Conservation (phyloP, 2,113 vertebrate genomes). For the Rutilus rutilus region DNA sequence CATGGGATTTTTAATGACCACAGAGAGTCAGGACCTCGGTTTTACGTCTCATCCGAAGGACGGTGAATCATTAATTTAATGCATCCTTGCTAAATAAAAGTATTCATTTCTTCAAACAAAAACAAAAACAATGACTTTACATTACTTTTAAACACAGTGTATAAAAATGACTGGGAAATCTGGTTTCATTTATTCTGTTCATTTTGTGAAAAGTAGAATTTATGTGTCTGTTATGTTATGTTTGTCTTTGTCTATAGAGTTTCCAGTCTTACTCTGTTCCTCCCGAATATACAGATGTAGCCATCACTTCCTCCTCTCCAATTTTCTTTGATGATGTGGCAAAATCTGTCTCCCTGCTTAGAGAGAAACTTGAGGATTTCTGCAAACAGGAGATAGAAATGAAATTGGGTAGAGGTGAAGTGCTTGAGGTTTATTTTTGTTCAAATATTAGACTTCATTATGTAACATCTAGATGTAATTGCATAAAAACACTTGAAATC, state of each 20-base stretch:
- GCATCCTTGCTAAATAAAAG: no score
- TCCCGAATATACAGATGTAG: not conserved
- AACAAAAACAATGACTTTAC: no score
- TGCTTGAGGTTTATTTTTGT: not conserved
- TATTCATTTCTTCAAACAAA: no score
- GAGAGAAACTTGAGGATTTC: not conserved
- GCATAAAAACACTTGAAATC: not conserved
- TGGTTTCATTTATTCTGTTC: no score
- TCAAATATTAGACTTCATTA: not conserved
- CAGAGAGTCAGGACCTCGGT: no score
- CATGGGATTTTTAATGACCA: no score
- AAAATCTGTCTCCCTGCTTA: slow-evolving; percentile 27
- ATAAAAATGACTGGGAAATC: no score
- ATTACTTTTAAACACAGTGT: no score
- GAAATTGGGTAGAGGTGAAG: slow-evolving; percentile 1
- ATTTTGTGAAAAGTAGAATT: not conserved
- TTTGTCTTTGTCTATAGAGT: not conserved
- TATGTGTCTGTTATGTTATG: not conserved
- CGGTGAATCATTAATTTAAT: no score
- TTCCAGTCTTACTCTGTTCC: not conserved
- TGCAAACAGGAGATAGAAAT: not conserved
- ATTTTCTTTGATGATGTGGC: not conserved
- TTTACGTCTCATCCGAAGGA: no score
- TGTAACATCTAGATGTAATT: not conserved
- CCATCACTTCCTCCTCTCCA: not conserved